A percentile compares a stretch with the other conserved stretches of the same genome.
These are phyloP conservation scores for Macrotrachela quadricornifera DNA, from an alignment of 1,140 invertebrate species.

Conservation along the genomic window DNA sequence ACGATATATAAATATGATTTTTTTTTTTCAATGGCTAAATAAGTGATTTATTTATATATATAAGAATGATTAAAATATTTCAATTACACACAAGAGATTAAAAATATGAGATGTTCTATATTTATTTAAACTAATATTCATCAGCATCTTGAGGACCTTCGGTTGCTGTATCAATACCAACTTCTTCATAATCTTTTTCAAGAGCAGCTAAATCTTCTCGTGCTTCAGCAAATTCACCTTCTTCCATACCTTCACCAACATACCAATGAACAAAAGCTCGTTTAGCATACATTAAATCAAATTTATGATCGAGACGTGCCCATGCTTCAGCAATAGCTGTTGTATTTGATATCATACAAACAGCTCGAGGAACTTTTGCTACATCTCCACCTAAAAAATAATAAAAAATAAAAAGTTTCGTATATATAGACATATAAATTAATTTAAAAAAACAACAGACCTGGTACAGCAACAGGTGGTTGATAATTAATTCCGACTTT, in stretches of 20 bases:
- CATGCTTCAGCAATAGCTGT: slow-evolving; percentile 56
- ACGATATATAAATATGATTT: no score
- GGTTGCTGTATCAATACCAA: slow-evolving; percentile 17
- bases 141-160: no score
- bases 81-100: no score
- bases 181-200: slow-evolving; percentile 45
- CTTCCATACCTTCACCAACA: slow-evolving; percentile 53
- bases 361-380: slow-evolving; percentile 36
- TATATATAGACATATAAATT: no score
- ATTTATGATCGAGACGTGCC: slow-evolving; percentile 47
- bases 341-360: slow-evolving; percentile 57
- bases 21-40: no score
- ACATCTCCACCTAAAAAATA: slow-evolving; percentile 37
- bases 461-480: slow-evolving; percentile 18
- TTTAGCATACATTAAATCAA: slow-evolving; percentile 49
- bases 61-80: no score
- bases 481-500: slow-evolving; percentile 32
- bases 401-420: no score
- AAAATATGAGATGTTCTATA: no score
- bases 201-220: slow-evolving; percentile 46
- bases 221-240: slow-evolving; percentile 51
- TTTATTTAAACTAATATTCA: no score
- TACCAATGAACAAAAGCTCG: slow-evolving; percentile 58
- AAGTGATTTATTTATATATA: no score
- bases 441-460: slow-evolving; percentile 15